Base-by-base conservation (phyloP, 2,113 vertebrate species). In the Oenanthe oenanthe region DNA sequence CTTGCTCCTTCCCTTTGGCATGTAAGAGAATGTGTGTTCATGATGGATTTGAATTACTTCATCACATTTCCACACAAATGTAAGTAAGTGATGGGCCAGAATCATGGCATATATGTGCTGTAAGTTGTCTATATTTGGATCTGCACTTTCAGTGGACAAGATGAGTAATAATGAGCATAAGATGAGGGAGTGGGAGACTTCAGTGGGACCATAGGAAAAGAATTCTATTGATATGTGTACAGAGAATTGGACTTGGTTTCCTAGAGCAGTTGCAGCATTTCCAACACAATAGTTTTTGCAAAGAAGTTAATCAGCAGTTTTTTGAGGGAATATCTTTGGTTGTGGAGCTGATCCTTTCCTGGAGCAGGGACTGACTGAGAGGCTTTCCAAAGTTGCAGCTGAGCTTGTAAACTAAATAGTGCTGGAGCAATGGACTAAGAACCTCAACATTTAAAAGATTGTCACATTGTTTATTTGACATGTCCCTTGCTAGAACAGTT, bases 41-140 rank as follows among this genome's bases (percentile, higher is more conserved):
- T 82, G 67, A 72, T 76, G 54, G 85, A 91, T 95, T 91, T 87
- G 38, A 82, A 83, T 93, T 79, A 70, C 74, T 93, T 88, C 58
- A 79, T 78, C 20, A 0, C 82, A 87, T 87, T 95, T 81, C 89
- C 53, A 78, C 45, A 72, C 32, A 92, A 85, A 57, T 50, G 42
- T 79, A 91, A 95, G 43, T 70, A 94, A 91, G 18, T 40, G 63
- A 50, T 67, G 51, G 67, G 43, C 58, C 77, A 89, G 74, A 85
- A 53, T 48, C 51, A 22, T 54, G 60, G 42, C 50, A 88, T 85
- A 28, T 54, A 76, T 70, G 17, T 61, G 47, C 78, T 88, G 31
- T 36, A 67, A 71, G 47, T 68, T 85, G 38, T 50, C 84, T 89
- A 43, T 95, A 91, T 95, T 96, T 94, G 91, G 87, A 50, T 73